Evolutionary conservation across 2,113 vertebrate species (phyloP), one percentile per base, ranked within the genome.

Genomic region (Cynopterus brachyotis): DNA sequence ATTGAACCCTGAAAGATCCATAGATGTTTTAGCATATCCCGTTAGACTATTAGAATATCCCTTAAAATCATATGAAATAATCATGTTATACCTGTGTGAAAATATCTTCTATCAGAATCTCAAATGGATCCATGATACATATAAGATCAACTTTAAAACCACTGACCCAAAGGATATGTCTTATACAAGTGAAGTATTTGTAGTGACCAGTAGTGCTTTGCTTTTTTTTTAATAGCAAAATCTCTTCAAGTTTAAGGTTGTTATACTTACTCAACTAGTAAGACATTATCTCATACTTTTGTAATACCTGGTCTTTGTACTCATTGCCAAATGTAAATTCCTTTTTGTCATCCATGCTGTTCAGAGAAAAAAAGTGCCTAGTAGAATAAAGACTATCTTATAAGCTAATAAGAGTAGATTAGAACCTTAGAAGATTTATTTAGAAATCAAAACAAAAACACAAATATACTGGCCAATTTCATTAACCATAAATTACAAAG

Each of bases 251-350:
- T 8, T 47, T 90, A 93, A 76, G 7, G 13, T 81, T 94, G 80
- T 96, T 97, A 66, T 37, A 28, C 24, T 96, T 95, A 70, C 12
- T 19, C 19, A 96, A 93, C 37, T 80, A 64, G 10, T 62, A 95
- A 62, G 45, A 16, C 66, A 97, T 96, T 93, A 91, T 89, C 93
- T 67, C 84, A 89, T 67, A 42, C 17, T 96, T 96, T 89, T 75
- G 59, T 84, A 88, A 88, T 79, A 81, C 57, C 93, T 96, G 81
- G 50, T 81, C 81, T 91, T 32, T 53, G 64, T 9, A 53, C 30
- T 73, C n/a, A 60, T 72, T 89, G 76, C 57, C 80, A 90, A 96
- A 69, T 87, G 45, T 30, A 88, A 88, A 89, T 94, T 88, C 47
- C 70, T 94, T 97, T 87, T 92, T 22, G 95, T 86, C 32, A 12